Conservation (phyloP, 2,113 vertebrate species). For the Alligator sinensis region DNA sequence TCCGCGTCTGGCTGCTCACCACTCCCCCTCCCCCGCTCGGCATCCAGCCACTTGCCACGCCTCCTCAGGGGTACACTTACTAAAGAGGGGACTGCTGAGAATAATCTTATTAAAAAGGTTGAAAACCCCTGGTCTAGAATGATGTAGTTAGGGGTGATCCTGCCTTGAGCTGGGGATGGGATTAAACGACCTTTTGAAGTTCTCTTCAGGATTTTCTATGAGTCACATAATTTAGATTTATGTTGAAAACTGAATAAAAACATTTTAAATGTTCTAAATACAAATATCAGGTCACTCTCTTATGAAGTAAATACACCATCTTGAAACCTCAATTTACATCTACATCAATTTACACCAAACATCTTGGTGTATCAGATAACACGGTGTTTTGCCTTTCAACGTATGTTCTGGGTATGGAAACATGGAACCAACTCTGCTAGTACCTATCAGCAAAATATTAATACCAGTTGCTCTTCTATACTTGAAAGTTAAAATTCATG, state of each 20-base stretch:
- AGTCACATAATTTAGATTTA: neutral
- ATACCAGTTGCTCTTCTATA: no score
- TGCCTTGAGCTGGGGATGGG: neutral
- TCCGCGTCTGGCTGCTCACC: no score
- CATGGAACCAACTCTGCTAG: neutral
- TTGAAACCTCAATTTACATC: neutral
- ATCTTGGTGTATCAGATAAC: neutral
- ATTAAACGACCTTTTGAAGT: neutral
- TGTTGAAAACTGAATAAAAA: no score
- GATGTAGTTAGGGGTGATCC: neutral
- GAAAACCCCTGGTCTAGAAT: no score
- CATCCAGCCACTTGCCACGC: no score
- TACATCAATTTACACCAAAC: neutral
- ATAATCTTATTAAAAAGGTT: no score
- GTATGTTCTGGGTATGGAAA: neutral
- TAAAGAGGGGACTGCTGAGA: no score
- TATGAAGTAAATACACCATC: neutral
- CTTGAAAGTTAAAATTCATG: no score
- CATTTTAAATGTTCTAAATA: neutral
- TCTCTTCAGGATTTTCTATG: neutral
- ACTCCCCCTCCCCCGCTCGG: no score
- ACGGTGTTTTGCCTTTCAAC: neutral
- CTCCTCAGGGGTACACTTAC: no score
- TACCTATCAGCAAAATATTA: neutral
- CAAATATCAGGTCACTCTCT: neutral